phyloP scores from a whole-genome alignment of 2,797 vertebrate genomes.

The Catostomus latipinnis region DNA sequence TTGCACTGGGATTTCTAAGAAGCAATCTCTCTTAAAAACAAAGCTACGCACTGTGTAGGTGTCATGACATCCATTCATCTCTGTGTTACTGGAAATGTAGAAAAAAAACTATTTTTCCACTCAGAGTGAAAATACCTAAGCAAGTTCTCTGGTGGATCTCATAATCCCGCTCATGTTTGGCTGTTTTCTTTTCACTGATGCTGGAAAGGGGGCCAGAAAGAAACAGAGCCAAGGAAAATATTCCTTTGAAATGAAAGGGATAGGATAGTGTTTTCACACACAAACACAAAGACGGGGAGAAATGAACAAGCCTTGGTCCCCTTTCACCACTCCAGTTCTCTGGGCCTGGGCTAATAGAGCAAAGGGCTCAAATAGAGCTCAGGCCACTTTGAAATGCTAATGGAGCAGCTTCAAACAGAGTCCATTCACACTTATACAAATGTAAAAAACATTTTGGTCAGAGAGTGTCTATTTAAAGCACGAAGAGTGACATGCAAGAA shows the following conservation, averaged over 20 bases:
- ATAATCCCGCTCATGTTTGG: slow-evolving; percentile 42
- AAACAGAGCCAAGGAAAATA: slow-evolving; percentile 55
- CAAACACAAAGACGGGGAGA: slow-evolving; percentile 80
- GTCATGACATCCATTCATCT: slow-evolving; percentile 6
- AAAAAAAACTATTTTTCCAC: neutral
- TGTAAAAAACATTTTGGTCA: slow-evolving; percentile 87
- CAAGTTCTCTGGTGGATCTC: slow-evolving; percentile 38
- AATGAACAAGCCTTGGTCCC: slow-evolving; percentile 80
- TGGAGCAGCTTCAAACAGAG: slow-evolving; percentile 87
- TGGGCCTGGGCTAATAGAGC: slow-evolving; percentile 86
- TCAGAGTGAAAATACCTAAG: slow-evolving; percentile 15
- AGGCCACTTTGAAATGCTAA: slow-evolving; percentile 97
- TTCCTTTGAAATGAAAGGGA: slow-evolving; percentile 53
- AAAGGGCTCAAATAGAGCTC: slow-evolving; percentile 83
- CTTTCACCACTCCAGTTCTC: slow-evolving; percentile 82
- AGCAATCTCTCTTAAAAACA: slow-evolving; percentile 1
- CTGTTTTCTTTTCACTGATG: slow-evolving; percentile 36
- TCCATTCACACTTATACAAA: slow-evolving; percentile 92
- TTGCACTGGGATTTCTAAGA: neutral
- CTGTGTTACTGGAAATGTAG: slow-evolving; percentile 10
- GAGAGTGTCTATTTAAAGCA: slow-evolving; percentile 69
- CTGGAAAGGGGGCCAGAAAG: slow-evolving; percentile 29
- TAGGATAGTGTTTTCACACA: slow-evolving; percentile 68
- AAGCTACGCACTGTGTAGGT: slow-evolving; percentile 11
- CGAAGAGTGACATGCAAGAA: slow-evolving; percentile 46